Percentiles rank a stretch among this genome's conserved stretches.
Evolutionary conservation across 2,797 vertebrate genomes (phyloP).

Genomic region (Oreochromis grahami): DNA sequence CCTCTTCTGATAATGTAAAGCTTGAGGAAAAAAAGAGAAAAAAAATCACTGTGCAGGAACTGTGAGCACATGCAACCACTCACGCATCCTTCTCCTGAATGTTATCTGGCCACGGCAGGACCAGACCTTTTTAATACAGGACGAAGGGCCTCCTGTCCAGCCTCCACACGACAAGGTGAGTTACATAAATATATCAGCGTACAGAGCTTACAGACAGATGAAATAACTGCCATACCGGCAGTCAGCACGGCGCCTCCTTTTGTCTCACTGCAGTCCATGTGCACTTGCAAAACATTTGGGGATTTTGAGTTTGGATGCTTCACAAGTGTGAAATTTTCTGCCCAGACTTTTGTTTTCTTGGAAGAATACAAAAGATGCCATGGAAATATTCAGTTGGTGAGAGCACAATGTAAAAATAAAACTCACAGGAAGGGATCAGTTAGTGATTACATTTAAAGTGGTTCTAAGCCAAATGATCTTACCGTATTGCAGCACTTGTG

Average conservation of each 20-base stretch:
- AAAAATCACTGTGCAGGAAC: background rate
- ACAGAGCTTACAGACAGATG: slow-evolving; percentile 28
- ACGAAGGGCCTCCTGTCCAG: background rate
- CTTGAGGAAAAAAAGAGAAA: background rate
- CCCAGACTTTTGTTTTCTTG: slow-evolving; percentile 17
- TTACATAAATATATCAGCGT: slow-evolving; percentile 47
- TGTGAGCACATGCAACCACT: background rate
- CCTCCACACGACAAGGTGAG: slow-evolving; percentile 38
- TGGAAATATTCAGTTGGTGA: background rate
- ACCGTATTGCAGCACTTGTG: slow-evolving; percentile 50
- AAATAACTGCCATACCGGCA: slow-evolving; percentile 49
- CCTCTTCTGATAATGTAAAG: background rate
- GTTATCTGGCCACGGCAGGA: background rate
- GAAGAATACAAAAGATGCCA: slow-evolving; percentile 16
- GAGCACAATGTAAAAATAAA: background rate
- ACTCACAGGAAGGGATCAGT: background rate
- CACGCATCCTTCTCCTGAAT: background rate
- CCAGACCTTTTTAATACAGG: slow-evolving; percentile 23
- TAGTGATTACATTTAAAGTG: background rate
- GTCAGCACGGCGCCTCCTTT: slow-evolving; percentile 53
- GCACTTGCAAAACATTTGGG: slow-evolving; percentile 38
- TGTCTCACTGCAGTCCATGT: slow-evolving; percentile 28
- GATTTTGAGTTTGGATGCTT: slow-evolving; percentile 44
- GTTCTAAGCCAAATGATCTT: slow-evolving; percentile 8
- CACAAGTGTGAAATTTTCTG: slow-evolving; percentile 42